Evolutionary conservation across 2,113 vertebrate genomes (phyloP).

Genomic region (Okapia johnstoni): DNA sequence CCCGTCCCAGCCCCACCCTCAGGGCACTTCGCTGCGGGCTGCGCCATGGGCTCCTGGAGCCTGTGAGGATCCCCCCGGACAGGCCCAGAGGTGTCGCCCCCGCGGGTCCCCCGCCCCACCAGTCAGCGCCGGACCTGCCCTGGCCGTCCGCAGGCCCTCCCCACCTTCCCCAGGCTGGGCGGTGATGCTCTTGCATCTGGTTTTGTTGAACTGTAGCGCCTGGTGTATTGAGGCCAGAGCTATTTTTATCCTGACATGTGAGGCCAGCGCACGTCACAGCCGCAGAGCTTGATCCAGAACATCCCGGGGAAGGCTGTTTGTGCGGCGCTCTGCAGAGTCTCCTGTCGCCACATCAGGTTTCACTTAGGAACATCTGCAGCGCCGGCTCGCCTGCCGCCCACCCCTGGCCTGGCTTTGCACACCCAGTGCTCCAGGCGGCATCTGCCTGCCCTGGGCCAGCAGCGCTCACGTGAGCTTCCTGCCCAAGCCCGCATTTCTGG

Average conservation of each 20-base stretch:
- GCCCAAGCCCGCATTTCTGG: not conserved
- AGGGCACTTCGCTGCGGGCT: not conserved
- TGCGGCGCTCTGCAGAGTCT: constrained; percentile 59
- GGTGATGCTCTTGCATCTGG: constrained; percentile 71
- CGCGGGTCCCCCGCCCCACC: not conserved
- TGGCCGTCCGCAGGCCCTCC: not conserved
- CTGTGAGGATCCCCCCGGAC: not conserved
- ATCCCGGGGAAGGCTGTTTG: constrained; percentile 77
- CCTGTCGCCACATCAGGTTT: constrained; percentile 72
- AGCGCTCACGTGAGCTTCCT: constrained; percentile 10
- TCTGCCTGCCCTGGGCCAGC: constrained; percentile 48
- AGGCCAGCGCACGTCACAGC: constrained; percentile 67
- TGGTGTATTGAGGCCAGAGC: constrained; percentile 64
- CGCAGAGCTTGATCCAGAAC: constrained; percentile 78
- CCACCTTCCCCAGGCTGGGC: not conserved
- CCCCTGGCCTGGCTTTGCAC: not conserved
- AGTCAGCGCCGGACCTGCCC: not conserved
- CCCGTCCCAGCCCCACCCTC: not conserved
- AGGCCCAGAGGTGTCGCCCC: not conserved
- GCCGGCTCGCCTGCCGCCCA: constrained; percentile 36
- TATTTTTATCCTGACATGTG: constrained; percentile 79
- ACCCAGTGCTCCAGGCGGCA: constrained; percentile 20
- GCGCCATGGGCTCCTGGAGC: not conserved
- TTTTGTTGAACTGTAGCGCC: constrained; percentile 64
- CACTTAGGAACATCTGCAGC: constrained; percentile 66